Base-by-base conservation (phyloP, 2,797 vertebrate species). In the Manis javanica region DNA sequence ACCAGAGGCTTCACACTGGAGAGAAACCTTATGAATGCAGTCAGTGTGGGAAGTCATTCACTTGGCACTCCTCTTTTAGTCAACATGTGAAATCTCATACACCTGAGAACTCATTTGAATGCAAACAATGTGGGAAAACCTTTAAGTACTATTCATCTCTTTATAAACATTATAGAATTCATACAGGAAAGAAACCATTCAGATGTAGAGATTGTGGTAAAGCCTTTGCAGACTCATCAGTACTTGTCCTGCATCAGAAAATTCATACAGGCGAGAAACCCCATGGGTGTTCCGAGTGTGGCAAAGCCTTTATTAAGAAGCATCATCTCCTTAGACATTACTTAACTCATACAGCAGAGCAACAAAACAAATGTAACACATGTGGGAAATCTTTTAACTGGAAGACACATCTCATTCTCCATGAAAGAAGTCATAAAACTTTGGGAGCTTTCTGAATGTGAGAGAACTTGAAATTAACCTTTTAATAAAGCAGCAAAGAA, bases 351-450 rank as follows among this genome's bases (percentile, higher is more conserved):
- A 89, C n/a, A 34, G 49, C 82, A 81, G 72, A 81, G 81, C 64
- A 72, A 51, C 85, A 92, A 5, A 92, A 72, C 37, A 69, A 79
- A 39, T 59, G 91, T 72, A 57, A 49, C 29, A 34, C 49, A 0
- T 74, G 66, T 57, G 86, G 64, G 29, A 87, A 90, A 75, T 82
- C 61, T 68, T 95, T 81, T 81, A 71, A 79, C 39, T 3, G 11
- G 68, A 84, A 68, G 29, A 85, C 59, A 26, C 26, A 46, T 49
- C 49, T 93, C 34, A 66, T 55, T 61, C 57, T 69, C 69, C 86
- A 74, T n/a, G 46, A 82, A 79, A 93, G 81, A 66, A 95, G 34
- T 46, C 92, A 91, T 69, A 66, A 74, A 64, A 53, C 24, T 37
- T 23, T 57, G 66, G 24, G 69, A 55, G 39, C 42, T 37, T 26